Base-by-base conservation (phyloP, 2,797 vertebrate species). In the Clarias platycephalus region DNA sequence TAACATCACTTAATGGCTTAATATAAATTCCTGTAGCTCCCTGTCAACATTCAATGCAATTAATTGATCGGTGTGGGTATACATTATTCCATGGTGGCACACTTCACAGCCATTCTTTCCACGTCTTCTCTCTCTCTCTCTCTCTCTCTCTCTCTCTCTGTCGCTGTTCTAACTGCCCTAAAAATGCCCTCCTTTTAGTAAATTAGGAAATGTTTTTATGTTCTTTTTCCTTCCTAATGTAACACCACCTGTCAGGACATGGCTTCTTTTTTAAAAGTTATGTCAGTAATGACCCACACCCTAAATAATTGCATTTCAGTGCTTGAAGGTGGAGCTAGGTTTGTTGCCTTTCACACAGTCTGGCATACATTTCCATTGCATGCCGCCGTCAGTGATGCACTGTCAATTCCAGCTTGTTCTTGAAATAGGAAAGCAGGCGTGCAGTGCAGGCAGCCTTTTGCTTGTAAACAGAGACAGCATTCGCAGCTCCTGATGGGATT, bases 1-100 rank as follows among this genome's bases (percentile, higher is more conserved):
- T 83, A 83, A 85, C 24, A 84, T 80, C 60, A 74, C 77, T 85
- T 80, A 37, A 44, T 72, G 58, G 74, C 28, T 55, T 7, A 49
- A 37, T 70, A 80, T 60, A 55, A 82, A 76, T 68, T 31, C 58
- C 26, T 71, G 34, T 34, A 63, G 26, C 26, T 60, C n/a, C 26
- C 57, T 5, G 31, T 78, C n/a, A 2, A 70, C 58, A 37, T 72
- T 60, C 53, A 80, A 34, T 34, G 16, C 37, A 57, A 24, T 24
- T 55, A 67, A 70, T 70, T 70, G 20, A 81, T 58, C 31, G 1
- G 4, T 70, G 20, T 68, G 24, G 44, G 20, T 34, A 64, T 79
- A 37, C 31, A 26, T 0, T 44, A 9, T 64, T 63, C 7, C 24
- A 26, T 18, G 34, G 24, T 79, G 58, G 31, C 34, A 63, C 13